Percentiles rank a stretch among this genome's conserved stretches.
phyloP scores from a whole-genome alignment of 2,888 invertebrate species.

The Tetheella fluctuosa region DNA sequence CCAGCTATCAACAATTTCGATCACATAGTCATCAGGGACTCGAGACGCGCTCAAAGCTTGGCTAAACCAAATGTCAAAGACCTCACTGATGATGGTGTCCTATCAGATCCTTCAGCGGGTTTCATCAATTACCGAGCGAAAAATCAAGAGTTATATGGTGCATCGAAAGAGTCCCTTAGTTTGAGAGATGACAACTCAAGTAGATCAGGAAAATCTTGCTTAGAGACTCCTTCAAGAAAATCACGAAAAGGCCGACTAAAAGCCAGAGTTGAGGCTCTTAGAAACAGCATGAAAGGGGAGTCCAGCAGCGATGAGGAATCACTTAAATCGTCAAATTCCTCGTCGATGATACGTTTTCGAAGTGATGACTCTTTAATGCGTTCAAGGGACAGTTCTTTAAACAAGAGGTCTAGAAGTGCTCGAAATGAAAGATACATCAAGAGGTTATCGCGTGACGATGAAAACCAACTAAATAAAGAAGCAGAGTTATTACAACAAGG shows the following conservation, averaged over 20 bases:
- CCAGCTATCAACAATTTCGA: constrained; percentile 86
- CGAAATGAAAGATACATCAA: constrained; percentile 92
- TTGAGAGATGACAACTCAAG: constrained; percentile 67
- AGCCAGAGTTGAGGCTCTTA: constrained; percentile 87
- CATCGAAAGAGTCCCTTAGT: constrained; percentile 70
- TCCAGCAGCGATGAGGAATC: constrained; percentile 90
- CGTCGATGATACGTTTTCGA: constrained; percentile 86
- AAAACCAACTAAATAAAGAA: constrained; percentile 83
- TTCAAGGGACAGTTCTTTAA: constrained; percentile 84
- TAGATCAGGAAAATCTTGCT: constrained; percentile 71
- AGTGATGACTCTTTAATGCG: constrained; percentile 88
- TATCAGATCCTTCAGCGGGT: constrained; percentile 85
- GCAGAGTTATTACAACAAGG: constrained; percentile 79
- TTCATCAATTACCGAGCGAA: constrained; percentile 74
- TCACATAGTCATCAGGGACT: constrained; percentile 85
- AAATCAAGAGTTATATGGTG: constrained; percentile 62
- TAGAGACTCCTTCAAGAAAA: constrained; percentile 82
- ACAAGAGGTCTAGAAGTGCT: constrained; percentile 87
- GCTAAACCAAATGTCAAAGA: constrained; percentile 70
- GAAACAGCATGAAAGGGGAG: constrained; percentile 85
- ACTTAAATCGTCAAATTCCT: constrained; percentile 86
- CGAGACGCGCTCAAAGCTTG: constrained; percentile 78
- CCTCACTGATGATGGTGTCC: constrained; percentile 78
- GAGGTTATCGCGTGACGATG: constrained; percentile 89
- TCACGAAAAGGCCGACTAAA: constrained; percentile 85